These are phyloP conservation scores for Pantherophis vulpinus DNA, from an alignment of 2,797 vertebrate species.

Conservation along the genomic window DNA sequence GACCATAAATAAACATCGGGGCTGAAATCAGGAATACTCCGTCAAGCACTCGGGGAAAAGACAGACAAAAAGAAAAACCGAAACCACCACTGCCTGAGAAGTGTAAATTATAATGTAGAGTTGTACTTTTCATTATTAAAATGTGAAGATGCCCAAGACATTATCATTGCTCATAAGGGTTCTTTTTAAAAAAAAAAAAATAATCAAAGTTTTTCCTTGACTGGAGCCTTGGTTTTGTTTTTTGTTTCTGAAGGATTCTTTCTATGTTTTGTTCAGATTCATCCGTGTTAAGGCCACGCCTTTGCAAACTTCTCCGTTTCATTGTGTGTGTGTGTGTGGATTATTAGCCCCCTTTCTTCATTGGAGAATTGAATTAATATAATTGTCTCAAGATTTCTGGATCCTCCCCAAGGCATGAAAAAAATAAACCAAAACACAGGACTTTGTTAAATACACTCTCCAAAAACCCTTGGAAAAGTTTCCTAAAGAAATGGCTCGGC, in stretches of 20 bases:
- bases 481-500: too few relatives aligned
- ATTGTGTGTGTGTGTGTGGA: neutral
- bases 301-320: constrained; percentile 15
- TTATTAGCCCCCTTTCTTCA: neutral
- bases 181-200: neutral
- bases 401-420: neutral
- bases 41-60: constrained; percentile 13
- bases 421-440: neutral
- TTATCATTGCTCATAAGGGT: constrained; percentile 9
- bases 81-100: neutral
- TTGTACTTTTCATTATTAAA: constrained; percentile 35
- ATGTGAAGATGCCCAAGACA: constrained; percentile 22
- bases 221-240: neutral
- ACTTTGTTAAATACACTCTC: neutral
- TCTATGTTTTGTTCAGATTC: constrained; percentile 36
- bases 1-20: neutral
- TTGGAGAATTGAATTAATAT: neutral
- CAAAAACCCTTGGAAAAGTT: neutral
- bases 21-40: neutral
- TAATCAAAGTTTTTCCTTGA: neutral
- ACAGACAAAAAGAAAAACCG: neutral
- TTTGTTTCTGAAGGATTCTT: constrained; percentile 10
- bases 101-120: neutral
- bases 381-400: neutral
- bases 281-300: constrained; percentile 21